These are phyloP conservation scores for Muscina levida DNA, from an alignment of 2,888 invertebrate genomes.

Conservation along the genomic window DNA sequence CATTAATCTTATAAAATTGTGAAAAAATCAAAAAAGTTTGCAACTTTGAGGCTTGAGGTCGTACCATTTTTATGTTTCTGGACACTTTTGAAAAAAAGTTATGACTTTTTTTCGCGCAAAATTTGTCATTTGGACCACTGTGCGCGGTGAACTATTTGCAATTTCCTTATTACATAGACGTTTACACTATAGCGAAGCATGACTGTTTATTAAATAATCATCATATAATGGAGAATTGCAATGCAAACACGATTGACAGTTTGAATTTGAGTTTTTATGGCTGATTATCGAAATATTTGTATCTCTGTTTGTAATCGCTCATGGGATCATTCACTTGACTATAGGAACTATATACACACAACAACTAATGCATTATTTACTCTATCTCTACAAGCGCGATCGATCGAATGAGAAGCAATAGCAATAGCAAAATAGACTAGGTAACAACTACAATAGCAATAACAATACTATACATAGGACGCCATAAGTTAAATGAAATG, in stretches of 20 bases:
- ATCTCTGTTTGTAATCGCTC: neutral
- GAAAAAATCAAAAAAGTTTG: too few relatives aligned
- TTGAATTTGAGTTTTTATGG: constrained; percentile 13
- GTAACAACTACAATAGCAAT: constrained; percentile 26
- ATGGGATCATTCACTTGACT: neutral
- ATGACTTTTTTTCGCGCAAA: too few relatives aligned
- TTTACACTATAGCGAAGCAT: too few relatives aligned
- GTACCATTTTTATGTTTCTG: too few relatives aligned
- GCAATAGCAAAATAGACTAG: constrained; percentile 11
- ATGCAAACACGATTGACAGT: neutral
- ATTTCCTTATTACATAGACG: too few relatives aligned
- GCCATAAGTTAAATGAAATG: constrained; percentile 1
- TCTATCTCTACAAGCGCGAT: neutral
- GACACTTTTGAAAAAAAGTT: too few relatives aligned
- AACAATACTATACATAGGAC: too few relatives aligned
- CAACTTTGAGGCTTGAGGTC: too few relatives aligned
- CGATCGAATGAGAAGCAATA: constrained; percentile 7
- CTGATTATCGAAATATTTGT: neutral
- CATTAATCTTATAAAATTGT: too few relatives aligned
- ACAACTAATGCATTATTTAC: neutral
- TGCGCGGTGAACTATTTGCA: too few relatives aligned
- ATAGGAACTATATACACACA: constrained; percentile 5
- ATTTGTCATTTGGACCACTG: too few relatives aligned
- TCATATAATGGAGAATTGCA: neutral
- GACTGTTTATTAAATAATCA: too few relatives aligned